phyloP scores from a whole-genome alignment of 2,797 vertebrate genomes.

The Lindbergichthys nudifrons region DNA sequence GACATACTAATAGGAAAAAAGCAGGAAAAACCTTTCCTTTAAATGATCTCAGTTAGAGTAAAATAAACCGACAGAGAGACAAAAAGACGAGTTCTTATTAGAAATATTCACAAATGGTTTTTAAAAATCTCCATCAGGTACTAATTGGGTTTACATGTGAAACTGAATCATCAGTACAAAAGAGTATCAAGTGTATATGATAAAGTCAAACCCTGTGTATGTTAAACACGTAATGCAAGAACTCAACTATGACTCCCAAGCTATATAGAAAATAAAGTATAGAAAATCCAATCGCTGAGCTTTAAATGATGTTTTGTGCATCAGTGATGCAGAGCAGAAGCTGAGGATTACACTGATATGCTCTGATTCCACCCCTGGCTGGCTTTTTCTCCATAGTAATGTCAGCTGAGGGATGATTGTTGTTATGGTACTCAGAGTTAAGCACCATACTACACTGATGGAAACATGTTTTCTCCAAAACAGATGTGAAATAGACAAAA shows the following conservation, averaged over 20 bases:
- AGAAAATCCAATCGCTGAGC: neutral
- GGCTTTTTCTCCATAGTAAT: neutral
- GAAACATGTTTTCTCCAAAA: neutral
- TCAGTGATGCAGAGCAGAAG: neutral
- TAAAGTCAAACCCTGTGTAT: neutral
- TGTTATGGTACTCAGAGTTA: neutral
- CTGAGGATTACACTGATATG: neutral
- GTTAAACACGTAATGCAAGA: neutral
- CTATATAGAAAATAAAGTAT: neutral
- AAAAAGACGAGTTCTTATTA: neutral
- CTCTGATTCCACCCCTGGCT: neutral
- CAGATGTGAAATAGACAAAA: neutral
- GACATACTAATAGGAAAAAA: constrained; percentile 60
- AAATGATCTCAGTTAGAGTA: constrained; percentile 35
- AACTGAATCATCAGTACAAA: neutral
- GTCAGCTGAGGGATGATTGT: constrained; percentile 9
- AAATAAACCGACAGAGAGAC: neutral
- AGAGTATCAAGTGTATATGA: neutral
- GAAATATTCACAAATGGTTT: neutral
- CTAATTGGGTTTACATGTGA: constrained; percentile 16
- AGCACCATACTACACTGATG: neutral
- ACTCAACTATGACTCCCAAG: neutral
- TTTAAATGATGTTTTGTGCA: neutral
- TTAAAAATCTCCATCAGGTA: constrained; percentile 6
- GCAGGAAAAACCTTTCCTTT: constrained; percentile 21